Evolutionary conservation across 2,888 invertebrate species (phyloP).

Genomic region (Papilio elwesi): DNA sequence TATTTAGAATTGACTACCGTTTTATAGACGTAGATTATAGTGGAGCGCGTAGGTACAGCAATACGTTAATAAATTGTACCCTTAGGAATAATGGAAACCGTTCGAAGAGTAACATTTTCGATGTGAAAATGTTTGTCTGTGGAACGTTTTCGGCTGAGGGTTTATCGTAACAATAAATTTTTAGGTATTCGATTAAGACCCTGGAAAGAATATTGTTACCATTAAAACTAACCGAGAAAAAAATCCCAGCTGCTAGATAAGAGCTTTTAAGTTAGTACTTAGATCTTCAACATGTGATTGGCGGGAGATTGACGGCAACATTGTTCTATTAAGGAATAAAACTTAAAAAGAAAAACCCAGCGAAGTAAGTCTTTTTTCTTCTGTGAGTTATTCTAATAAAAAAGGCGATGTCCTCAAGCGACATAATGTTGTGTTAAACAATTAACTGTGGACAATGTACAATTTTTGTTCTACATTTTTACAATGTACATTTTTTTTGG

Average conservation of each 20-base stretch:
- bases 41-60: neutral
- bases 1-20: conserved; percentile 16
- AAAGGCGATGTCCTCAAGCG: too few relatives aligned
- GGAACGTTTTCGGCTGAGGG: neutral
- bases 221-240: neutral
- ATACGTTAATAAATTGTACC: conserved; percentile 26
- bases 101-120: conserved; percentile 7
- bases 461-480: too few relatives aligned
- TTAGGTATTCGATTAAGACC: neutral
- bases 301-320: too few relatives aligned
- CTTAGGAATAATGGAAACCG: conserved; percentile 26
- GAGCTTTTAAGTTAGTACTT: neutral
- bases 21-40: neutral
- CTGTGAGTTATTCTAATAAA: too few relatives aligned
- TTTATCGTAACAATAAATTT: conserved; percentile 14
- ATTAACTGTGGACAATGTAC: too few relatives aligned
- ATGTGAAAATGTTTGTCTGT: conserved; percentile 11
- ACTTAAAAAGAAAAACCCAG: too few relatives aligned
- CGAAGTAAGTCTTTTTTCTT: too few relatives aligned
- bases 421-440: too few relatives aligned
- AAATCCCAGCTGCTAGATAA: neutral
- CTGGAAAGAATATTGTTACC: neutral
- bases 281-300: too few relatives aligned
- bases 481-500: too few relatives aligned
- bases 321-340: too few relatives aligned